A percentile compares a stretch with the other conserved stretches of the same genome.
Evolutionary conservation across 2,797 vertebrate species (phyloP).

Genomic region (Numenius phaeopus): DNA sequence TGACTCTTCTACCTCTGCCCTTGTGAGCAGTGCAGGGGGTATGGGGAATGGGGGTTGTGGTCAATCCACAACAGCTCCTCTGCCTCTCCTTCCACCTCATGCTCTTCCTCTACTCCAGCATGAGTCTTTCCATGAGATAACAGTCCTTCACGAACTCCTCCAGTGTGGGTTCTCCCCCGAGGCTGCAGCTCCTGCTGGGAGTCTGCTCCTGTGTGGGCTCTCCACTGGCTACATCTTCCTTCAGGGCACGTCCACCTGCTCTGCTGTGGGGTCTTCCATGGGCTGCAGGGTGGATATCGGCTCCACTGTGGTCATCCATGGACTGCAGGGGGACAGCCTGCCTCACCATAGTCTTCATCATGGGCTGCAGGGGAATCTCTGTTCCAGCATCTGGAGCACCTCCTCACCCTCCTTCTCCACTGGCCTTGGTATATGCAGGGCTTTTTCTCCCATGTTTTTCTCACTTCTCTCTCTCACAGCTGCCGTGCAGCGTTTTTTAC

Average conservation of each 20-base stretch:
- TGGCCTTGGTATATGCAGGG: background rate
- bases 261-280: fast-evolving
- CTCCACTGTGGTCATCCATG: background rate
- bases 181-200: background rate
- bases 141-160: background rate
- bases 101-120: background rate
- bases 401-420: background rate
- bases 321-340: background rate
- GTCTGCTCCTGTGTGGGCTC: fast-evolving
- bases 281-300: background rate
- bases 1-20: background rate
- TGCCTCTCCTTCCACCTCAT: background rate
- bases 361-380: background rate
- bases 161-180: fast-evolving
- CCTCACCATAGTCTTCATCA: background rate
- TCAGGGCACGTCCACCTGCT: background rate
- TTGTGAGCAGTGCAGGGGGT: fast-evolving
- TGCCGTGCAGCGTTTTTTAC: background rate
- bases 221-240: background rate
- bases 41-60: background rate
- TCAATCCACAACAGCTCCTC: background rate
- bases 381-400: fast-evolving
- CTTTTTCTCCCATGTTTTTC: background rate
- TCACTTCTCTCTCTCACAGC: background rate
- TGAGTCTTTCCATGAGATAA: background rate